phyloP scores from a whole-genome alignment of 2,888 invertebrate species.

The Drosophila picticornis region DNA sequence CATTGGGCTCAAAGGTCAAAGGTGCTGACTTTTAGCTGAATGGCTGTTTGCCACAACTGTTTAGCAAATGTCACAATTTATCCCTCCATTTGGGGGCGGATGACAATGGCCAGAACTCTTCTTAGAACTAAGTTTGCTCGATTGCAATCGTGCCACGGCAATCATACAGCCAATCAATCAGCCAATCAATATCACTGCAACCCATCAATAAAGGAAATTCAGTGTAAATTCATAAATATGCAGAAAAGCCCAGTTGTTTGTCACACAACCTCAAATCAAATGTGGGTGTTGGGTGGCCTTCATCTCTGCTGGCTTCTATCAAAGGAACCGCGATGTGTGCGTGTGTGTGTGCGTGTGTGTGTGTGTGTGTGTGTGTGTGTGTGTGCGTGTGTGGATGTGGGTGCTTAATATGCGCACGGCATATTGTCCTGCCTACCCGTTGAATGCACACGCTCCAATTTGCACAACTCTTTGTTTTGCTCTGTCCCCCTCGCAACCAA shows the following conservation, averaged over 20 bases:
- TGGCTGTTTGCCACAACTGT: constrained; percentile 4
- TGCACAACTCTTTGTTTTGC: background rate
- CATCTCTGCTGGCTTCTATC: constrained; percentile 10
- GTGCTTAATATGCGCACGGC: constrained; percentile 24
- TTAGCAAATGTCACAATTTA: constrained; percentile 28
- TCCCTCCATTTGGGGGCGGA: background rate
- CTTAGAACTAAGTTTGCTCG: background rate
- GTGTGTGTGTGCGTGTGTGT: background rate
- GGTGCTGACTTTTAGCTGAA: constrained; percentile 40
- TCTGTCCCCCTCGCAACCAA: background rate
- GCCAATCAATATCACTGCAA: constrained; percentile 32
- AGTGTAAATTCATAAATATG: constrained; percentile 33
- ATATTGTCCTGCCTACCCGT: constrained; percentile 3
- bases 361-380: background rate
- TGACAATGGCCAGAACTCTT: background rate
- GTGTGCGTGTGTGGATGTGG: background rate
- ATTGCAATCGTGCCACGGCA: background rate
- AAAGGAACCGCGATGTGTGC: background rate
- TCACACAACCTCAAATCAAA: constrained; percentile 3
- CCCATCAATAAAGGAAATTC: constrained; percentile 12
- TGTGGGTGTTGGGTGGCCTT: background rate
- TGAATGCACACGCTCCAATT: constrained; percentile 3
- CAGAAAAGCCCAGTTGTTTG: background rate
- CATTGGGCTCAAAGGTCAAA: constrained; percentile 45
- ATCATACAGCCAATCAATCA: background rate